These are phyloP conservation scores for Sebastes cheni DNA, from an alignment of 2,797 vertebrate species.

Conservation along the genomic window DNA sequence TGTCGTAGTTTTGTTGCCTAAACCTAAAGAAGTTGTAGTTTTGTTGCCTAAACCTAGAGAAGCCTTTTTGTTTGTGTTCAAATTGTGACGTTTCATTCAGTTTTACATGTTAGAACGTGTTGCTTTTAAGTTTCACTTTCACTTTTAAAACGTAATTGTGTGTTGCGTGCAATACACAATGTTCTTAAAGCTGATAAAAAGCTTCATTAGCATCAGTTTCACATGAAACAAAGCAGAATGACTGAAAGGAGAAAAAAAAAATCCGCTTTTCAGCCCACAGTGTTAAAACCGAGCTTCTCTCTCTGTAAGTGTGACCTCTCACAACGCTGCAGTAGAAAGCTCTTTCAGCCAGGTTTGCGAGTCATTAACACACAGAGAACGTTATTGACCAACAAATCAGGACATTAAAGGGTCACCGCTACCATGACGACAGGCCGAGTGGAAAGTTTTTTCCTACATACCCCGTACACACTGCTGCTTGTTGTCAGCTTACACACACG, in stretches of 20 bases:
- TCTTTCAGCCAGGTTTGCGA: neutral
- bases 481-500: conserved; percentile 61
- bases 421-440: neutral
- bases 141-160: too few relatives aligned
- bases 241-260: too few relatives aligned
- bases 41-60: too few relatives aligned
- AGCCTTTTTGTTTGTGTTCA: too few relatives aligned
- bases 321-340: neutral
- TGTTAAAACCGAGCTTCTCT: neutral
- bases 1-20: rapidly evolving
- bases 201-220: neutral
- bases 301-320: neutral
- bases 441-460: conserved; percentile 44
- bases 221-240: neutral
- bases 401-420: neutral
- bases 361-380: neutral
- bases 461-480: conserved; percentile 14
- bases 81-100: too few relatives aligned
- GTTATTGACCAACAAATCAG: neutral
- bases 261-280: neutral
- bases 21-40: too few relatives aligned
- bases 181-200: neutral
- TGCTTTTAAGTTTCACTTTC: too few relatives aligned
- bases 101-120: too few relatives aligned
- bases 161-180: neutral